These are phyloP conservation scores for Spheniscus mendiculus DNA, from an alignment of 2,113 vertebrate species.

Conservation along the genomic window DNA sequence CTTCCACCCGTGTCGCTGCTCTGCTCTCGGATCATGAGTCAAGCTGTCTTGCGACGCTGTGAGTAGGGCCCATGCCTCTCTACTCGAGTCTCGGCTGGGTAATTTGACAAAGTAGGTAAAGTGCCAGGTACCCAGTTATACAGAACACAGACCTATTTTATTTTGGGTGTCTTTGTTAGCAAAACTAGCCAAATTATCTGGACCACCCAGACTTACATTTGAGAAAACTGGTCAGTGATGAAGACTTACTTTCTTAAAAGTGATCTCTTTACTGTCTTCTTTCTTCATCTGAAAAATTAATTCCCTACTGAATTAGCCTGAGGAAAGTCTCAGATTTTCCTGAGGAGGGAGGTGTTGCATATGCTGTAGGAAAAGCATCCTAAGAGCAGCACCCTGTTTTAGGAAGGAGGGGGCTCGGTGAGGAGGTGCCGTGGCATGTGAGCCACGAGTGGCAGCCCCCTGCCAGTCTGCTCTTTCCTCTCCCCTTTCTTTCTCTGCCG, in stretches of 20 bases:
- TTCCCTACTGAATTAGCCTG: background rate
- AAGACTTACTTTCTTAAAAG: background rate
- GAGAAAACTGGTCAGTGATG: background rate
- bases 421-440: rapidly evolving
- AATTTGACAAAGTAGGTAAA: background rate
- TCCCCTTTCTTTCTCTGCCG: background rate
- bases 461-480: background rate
- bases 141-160: rapidly evolving
- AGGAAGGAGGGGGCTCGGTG: background rate
- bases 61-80: rapidly evolving
- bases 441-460: rapidly evolving
- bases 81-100: background rate
- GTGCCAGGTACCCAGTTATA: background rate
- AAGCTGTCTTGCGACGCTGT: rapidly evolving
- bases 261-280: background rate
- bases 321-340: background rate
- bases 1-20: background rate
- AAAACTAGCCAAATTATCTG: background rate
- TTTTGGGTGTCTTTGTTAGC: background rate
- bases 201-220: rapidly evolving
- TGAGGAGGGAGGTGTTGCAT: background rate
- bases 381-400: background rate
- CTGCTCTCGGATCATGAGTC: rapidly evolving
- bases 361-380: background rate
- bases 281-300: background rate